Evolutionary conservation across 2,888 invertebrate genomes (phyloP), one percentile per base, ranked within the genome.

Genomic region (Isotomurus palustris): DNA sequence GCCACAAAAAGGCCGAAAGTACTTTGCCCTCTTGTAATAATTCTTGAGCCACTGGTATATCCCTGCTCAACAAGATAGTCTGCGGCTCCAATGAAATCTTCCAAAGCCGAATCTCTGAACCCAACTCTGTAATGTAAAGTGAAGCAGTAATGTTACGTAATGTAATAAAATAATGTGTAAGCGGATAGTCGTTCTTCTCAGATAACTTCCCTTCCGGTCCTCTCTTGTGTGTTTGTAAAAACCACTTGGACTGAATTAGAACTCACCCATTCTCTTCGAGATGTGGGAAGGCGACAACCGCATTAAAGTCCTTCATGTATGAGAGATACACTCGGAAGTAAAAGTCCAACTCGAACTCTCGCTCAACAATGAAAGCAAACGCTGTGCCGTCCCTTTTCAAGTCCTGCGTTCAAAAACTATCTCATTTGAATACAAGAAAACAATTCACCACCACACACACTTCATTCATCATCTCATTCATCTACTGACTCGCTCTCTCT

Each of bases 1-100:
- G 65, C 52, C n/a, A 51, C 53, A 44, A 60, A 62, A 19, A 65
- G 45, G 1, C 65, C 65, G 44, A 60, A 62, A 12, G 62, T 52
- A 27, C 47, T 57, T 25, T 60, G 60, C 21, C 65, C 60, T 25
- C 65, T 55, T n/a, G 62, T 32, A 53, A 62, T 53, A 61, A 96
- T 75, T 74, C 85, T 87, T 52, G 81, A 76, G 12, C 85, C 78
- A 21, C 75, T 78, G 0, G 95, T 93, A 77, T 91, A 93, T n/a
- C 84, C 82, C 68, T 88, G 82, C 8, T 78, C 73, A 24, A 92
- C 81, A 40, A 97, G 82, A 79, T 88, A 93, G 76, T 94, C 86
- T 0, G 91, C 95, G 1, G 95, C 94, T 53, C 83, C 80, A 73
- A 90, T 89, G 32, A 58, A 64, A 50, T 62, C 59, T 2, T 56